phyloP scores from a whole-genome alignment of 2,797 vertebrate genomes.

The Crocodylus rhombifer region DNA sequence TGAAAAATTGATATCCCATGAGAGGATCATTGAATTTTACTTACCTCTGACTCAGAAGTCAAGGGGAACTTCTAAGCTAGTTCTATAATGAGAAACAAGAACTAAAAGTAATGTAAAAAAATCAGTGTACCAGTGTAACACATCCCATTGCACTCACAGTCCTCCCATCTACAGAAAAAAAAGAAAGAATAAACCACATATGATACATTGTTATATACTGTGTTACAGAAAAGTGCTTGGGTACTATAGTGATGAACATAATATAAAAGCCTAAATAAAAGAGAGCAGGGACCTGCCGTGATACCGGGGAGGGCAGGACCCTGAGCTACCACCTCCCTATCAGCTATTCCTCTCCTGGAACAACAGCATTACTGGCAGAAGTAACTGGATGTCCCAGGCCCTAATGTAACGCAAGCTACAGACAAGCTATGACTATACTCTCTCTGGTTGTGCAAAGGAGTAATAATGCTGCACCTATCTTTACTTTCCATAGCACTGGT shows the following conservation, averaged over 20 bases:
- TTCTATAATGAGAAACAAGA: neutral
- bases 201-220: neutral
- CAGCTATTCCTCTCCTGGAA: neutral
- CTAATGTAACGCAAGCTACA: neutral
- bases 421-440: neutral
- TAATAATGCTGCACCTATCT: neutral
- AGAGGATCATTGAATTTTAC: neutral
- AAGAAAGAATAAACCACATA: neutral
- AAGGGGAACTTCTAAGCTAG: neutral
- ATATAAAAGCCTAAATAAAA: neutral
- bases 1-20: neutral
- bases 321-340: neutral
- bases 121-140: neutral
- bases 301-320: neutral
- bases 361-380: neutral
- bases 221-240: neutral
- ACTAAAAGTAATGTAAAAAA: neutral
- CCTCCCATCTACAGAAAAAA: neutral
- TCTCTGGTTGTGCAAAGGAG: fast-evolving
- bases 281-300: neutral
- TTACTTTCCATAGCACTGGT: neutral
- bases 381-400: neutral
- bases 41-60: neutral
- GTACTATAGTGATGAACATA: neutral
- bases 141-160: neutral